Evolutionary conservation across 2,797 vertebrate species (phyloP).

Genomic region (Zenarchopterus dispar): DNA sequence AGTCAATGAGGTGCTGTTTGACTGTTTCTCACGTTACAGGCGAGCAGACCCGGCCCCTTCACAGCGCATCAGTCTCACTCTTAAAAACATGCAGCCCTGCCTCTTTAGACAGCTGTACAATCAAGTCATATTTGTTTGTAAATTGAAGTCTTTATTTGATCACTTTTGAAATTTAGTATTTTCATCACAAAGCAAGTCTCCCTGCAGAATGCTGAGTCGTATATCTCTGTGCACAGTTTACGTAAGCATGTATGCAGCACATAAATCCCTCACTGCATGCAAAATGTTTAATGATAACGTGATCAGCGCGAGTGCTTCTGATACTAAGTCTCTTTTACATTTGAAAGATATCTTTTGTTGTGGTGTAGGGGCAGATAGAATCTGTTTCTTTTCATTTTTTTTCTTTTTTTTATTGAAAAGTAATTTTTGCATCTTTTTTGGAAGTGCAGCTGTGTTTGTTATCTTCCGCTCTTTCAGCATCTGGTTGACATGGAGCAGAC

Average conservation of each 20-base stretch:
- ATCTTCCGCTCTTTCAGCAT: background rate
- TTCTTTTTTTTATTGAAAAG: too few species aligned
- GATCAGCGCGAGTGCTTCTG: background rate
- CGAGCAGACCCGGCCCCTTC: conserved; percentile 12
- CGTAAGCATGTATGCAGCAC: conserved; percentile 22
- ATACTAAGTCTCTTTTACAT: conserved; percentile 1
- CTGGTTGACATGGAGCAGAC: conserved; percentile 7
- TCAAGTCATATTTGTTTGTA: background rate
- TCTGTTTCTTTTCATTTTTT: too few species aligned
- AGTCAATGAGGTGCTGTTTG: conserved; percentile 60
- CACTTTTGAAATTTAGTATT: conserved; percentile 16
- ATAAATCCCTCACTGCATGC: conserved; percentile 19
- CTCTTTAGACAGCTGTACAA: background rate
- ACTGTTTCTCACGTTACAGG: conserved; percentile 65
- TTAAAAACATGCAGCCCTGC: conserved; percentile 18
- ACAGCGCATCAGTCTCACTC: conserved; percentile 24
- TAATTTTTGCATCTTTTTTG: conserved; percentile 1
- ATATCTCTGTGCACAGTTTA: conserved; percentile 8
- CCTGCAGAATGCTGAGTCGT: conserved; percentile 8
- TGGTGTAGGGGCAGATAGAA: too few species aligned
- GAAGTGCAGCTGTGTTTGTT: background rate
- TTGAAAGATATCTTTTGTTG: too few species aligned
- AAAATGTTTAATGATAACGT: background rate
- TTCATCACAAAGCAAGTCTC: too few species aligned
- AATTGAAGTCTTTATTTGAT: conserved; percentile 19